phyloP scores from a whole-genome alignment of 2,797 vertebrate genomes.

The Champsocephalus esox region DNA sequence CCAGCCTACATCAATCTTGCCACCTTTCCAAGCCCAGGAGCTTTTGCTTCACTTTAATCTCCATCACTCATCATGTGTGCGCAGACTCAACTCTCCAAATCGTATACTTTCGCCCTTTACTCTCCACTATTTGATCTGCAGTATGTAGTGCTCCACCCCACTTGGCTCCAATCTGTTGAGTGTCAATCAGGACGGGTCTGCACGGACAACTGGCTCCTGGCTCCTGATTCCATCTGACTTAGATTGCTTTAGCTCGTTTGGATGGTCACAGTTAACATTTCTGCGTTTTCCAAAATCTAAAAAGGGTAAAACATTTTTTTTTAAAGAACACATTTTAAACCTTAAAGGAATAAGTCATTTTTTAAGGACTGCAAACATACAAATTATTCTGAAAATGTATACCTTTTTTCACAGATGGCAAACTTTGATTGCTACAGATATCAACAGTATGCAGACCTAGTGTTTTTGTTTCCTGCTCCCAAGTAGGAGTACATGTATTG shows the following conservation, averaged over 20 bases:
- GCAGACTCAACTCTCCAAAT: slow-evolving; percentile 61
- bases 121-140: slow-evolving; percentile 69
- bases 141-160: slow-evolving; percentile 58
- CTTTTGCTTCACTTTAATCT: slow-evolving; percentile 66
- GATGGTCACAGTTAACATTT: background rate
- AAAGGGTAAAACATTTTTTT: too few species aligned
- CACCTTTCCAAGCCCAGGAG: slow-evolving; percentile 29
- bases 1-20: slow-evolving; percentile 54
- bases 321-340: background rate
- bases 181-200: slow-evolving; percentile 64
- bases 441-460: background rate
- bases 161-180: slow-evolving; percentile 67
- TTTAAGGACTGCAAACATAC: background rate
- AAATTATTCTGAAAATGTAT: background rate
- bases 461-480: background rate
- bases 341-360: background rate
- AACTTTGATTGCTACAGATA: background rate
- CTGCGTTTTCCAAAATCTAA: background rate
- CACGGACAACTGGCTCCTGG: slow-evolving; percentile 1
- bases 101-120: slow-evolving; percentile 66
- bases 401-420: background rate
- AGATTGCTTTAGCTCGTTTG: slow-evolving; percentile 25
- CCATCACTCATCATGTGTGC: slow-evolving; percentile 64
- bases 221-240: slow-evolving; percentile 1
- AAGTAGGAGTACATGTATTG: background rate